Base-by-base conservation (phyloP, 2,113 vertebrate genomes). In the Anoplopoma fimbria region DNA sequence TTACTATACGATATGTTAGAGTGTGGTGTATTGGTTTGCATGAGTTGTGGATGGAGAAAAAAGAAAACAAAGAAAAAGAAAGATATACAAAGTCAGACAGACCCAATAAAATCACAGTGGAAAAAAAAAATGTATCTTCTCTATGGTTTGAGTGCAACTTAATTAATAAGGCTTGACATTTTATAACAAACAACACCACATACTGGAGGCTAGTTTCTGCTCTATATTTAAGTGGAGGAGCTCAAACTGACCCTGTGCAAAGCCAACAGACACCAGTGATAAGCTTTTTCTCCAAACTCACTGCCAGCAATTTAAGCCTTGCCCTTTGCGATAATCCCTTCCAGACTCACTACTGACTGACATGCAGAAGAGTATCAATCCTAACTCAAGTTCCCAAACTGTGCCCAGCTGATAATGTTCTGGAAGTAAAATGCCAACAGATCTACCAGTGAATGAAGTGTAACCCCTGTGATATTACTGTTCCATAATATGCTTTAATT, bases 311-410 rank as follows among this genome's bases (percentile, higher is more conserved):
- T 85, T 90, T 89, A 87, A 89, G 84, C 57, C 40, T 45, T 89
- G 79, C 63, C 75, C 77, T 90, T 86, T 86, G 82, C 68, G 86
- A 82, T 86, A 90, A 88, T 85, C 87, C 85, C 47, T 83, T 63
- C 64, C 69, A 76, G 81, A 76, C 79, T 83, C 73, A 69, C 81
- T 83, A 61, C 36, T 83, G 81, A 79, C 87, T 85, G 71, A 81
- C 75, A 84, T 74, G 57, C 57, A 88, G 69, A 89, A 62, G 69
- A 84, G 64, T 79, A 70, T 83, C 74, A 69, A 33, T 21, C 60
- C 76, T n/a, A 63, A 79, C 69, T 72, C 15, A 34, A 74, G 51
- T 71, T 81, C 49, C 49, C 70, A 74, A 79, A 84, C 45, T 75
- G 74, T 72, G 23, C 38, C 40, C 68, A 29, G 53, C 36, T 82